Conservation (phyloP, 2,797 vertebrate genomes). For the Sebastes goodei region DNA sequence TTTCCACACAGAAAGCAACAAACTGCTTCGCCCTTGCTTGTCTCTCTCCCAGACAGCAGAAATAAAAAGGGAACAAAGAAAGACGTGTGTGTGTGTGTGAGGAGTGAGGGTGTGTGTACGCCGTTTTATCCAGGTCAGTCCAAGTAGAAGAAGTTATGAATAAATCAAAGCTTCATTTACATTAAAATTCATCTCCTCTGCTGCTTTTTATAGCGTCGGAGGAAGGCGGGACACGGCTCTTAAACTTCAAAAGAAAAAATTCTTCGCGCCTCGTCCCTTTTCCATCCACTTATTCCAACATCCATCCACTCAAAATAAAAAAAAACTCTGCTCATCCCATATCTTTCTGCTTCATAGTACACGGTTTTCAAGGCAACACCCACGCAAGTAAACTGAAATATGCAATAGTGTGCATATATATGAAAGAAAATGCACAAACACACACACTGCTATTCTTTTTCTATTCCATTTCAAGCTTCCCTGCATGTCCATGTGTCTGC, state of each 20-base stretch:
- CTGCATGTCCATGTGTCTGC: background rate
- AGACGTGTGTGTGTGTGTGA: background rate
- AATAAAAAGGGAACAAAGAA: background rate
- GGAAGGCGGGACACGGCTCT: slow-evolving; percentile 18
- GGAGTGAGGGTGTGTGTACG: background rate
- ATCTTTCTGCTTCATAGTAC: background rate
- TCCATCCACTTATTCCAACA: slow-evolving; percentile 19
- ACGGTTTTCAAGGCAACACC: background rate
- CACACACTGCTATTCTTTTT: background rate
- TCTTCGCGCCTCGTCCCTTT: background rate
- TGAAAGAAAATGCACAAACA: background rate
- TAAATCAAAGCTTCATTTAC: slow-evolving; percentile 73
- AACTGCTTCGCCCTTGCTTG: background rate
- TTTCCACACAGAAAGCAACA: slow-evolving; percentile 6
- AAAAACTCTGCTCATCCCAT: background rate
- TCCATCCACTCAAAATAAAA: background rate
- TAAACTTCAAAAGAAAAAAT: slow-evolving; percentile 57
- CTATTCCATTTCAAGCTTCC: background rate
- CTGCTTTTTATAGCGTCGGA: slow-evolving; percentile 58
- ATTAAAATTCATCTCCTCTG: slow-evolving; percentile 68
- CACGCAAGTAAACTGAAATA: background rate
- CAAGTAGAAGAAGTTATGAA: slow-evolving; percentile 62
- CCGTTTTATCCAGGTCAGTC: slow-evolving; percentile 59
- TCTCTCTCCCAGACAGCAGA: slow-evolving; percentile 10
- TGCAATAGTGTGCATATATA: background rate